Evolutionary conservation across 2,797 vertebrate genomes (phyloP), one percentile per base, ranked within the genome.

Genomic region (Molothrus aeneus): DNA sequence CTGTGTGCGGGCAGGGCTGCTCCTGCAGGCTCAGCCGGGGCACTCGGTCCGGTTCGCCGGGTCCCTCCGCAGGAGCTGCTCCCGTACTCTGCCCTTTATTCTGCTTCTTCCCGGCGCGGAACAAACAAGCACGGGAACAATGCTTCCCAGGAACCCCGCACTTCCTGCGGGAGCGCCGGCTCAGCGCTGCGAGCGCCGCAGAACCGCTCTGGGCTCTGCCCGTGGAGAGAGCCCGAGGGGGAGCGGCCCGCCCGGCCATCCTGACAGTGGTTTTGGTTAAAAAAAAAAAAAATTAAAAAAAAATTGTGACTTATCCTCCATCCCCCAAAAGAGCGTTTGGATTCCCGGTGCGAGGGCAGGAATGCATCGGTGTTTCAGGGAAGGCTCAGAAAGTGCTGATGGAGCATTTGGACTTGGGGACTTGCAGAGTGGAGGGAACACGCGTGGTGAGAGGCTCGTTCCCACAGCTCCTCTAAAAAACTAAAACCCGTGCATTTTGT

Each of bases 111-210:
- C 42, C 69, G 72, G 38, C 17, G 1, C 2, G 43, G 93, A 92
- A 94, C 85, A 96, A 96, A 88, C 94, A 95, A 69, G 6, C 2
- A 0, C 1, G 7, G 80, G 90, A 95, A 90, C 94, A 90, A 92
- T 84, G 86, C 83, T 92, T 66, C 54, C 86, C 95, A 94, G 93
- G 93, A 96, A 60, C 92, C 32, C 3, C n/a, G 17, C 10, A 12
- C 86, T 95, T 95, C 94, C 90, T 91, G 74, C 8, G 2, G 24
- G 47, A 80, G 75, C 82, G 5, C 38, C 61, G 11, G 61, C 53
- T 66, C 70, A 19, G 40, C 16, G 71, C 34, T 50, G 34, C 1
- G 8, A 36, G 26, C 0, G 9, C 42, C 5, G 0, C 86, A 42
- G 71, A 36, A 73, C 20, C 72, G 13, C 69, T 38, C 86, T 2